A percentile compares a stretch with the other conserved stretches of the same genome.
Conservation (phyloP, 2,113 vertebrate genomes). For the Pedetes capensis region DNA sequence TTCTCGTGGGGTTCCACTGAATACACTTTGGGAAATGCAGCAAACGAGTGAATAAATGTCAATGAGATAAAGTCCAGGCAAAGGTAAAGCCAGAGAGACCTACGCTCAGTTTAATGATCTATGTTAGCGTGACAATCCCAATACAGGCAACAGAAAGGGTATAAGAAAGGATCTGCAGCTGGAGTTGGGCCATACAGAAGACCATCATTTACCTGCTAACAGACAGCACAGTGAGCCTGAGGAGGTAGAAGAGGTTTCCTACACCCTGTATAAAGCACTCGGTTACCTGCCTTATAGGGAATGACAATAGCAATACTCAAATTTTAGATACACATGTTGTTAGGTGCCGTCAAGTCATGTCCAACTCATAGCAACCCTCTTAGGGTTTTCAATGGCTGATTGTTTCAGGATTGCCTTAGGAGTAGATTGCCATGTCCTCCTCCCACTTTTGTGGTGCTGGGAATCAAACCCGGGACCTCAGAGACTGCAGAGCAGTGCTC, state of each 20-base stretch:
- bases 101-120: neutral
- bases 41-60: neutral
- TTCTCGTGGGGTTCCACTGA: neutral
- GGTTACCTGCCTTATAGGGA: neutral
- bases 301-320: neutral
- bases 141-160: neutral
- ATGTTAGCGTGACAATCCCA: neutral
- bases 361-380: too few relatives aligned
- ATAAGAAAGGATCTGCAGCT: neutral
- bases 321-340: neutral
- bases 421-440: too few relatives aligned
- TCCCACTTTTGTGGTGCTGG: too few relatives aligned
- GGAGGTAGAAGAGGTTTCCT: neutral
- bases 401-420: too few relatives aligned
- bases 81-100: neutral
- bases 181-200: accelerated
- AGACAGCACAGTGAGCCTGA: neutral
- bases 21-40: neutral
- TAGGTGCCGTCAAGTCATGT: too few relatives aligned
- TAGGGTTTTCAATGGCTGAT: too few relatives aligned
- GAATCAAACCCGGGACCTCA: too few relatives aligned
- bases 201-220: neutral
- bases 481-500: too few relatives aligned
- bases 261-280: neutral
- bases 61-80: neutral